A percentile compares a stretch with the other conserved stretches of the same genome.
Evolutionary conservation across 2,888 invertebrate species (phyloP).

Genomic region (Callinectes sapidus): DNA sequence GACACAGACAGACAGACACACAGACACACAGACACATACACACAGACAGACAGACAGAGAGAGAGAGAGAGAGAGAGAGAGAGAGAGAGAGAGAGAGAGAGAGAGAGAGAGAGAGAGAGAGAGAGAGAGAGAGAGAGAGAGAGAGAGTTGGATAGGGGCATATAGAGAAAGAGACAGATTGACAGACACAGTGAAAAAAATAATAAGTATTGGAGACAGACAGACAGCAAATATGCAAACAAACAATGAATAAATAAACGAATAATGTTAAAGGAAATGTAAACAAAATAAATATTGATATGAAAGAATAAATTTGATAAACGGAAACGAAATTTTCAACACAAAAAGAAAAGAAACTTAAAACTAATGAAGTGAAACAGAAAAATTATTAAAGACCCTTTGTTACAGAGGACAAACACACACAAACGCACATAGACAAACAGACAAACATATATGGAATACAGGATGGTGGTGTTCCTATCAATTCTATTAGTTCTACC

Average conservation of each 20-base stretch:
- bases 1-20: no score
- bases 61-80: constrained; percentile 7
- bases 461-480: no score
- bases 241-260: no score
- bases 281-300: not conserved
- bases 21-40: no score
- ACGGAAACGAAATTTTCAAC: not conserved
- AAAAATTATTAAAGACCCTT: not conserved
- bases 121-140: constrained; percentile 2
- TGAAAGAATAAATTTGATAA: not conserved
- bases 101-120: not conserved
- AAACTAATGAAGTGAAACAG: not conserved
- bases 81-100: not conserved
- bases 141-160: not conserved
- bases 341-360: not conserved
- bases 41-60: not conserved
- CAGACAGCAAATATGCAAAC: not conserved
- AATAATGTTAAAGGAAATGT: not conserved
- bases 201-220: not conserved
- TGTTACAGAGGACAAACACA: not conserved
- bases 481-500: not conserved
- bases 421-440: not conserved
- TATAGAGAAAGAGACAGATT: not conserved
- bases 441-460: not conserved
- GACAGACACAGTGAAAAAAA: not conserved